Base-by-base conservation (phyloP, 2,797 vertebrate genomes). In the Leuciscus waleckii region DNA sequence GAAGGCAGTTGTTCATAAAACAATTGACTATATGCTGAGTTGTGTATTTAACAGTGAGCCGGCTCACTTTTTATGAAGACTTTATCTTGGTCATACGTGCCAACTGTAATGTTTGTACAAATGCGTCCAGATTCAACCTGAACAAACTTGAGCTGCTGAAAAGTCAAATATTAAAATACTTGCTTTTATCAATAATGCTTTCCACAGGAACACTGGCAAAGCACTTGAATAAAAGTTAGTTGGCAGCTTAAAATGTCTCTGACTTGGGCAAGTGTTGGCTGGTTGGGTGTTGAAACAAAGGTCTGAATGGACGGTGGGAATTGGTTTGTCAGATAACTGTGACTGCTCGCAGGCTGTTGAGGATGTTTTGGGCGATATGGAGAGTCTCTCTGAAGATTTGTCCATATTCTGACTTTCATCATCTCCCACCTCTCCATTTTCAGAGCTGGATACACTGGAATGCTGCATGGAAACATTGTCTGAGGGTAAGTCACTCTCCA, bases 391-490 rank as follows among this genome's bases (percentile, higher is more conserved):
- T 26, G 80, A 79, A 54, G 43, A 89, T 54, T 87, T 90, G 51
- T 63, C 63, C 37, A 63, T 73, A 37, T 14, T 61, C 8, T 37
- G 49, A 74, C 14, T 74, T 58, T 94, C 92, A 0, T 95, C 93
- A 5, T 88, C 9, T 39, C 17, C 41, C 0, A 0, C 0, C 3
- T 94, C 87, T 0, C 75, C 86, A 39, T 77, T 80, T 63, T 96
- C 85, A 0, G 94, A 94, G 88, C 94, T 95, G 3, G 94, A 94
- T 0, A 89, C 82, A 75, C 94, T 89, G 29, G 95, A 95, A 14
- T 94, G 94, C 3, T 65, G 91, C 19, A 21, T 83, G 0, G 94
- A 91, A 37, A 92, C 92, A 8, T 92, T 14, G 93, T 89, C 0
- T 92, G 94, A 78, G 93, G 93, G 85, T 92, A 93, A 87, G 61